Evolutionary conservation across 2,113 vertebrate genomes (phyloP).

Genomic region (Anthoscopus minutus): DNA sequence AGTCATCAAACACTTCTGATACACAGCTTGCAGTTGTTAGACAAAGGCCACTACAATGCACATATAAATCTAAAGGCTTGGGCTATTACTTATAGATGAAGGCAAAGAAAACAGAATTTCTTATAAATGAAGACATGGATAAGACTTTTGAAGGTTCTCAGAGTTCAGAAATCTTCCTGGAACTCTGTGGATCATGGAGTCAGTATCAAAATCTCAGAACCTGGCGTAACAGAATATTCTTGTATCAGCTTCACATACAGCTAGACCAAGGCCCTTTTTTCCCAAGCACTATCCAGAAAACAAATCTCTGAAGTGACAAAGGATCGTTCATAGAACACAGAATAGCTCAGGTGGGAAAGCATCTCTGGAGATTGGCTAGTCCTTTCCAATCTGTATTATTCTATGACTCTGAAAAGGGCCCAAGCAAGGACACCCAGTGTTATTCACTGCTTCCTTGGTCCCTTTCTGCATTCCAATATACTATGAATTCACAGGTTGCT

Average conservation of each 20-base stretch:
- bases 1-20: neutral
- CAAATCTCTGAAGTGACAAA: neutral
- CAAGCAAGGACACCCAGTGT: neutral
- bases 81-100: neutral
- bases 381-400: neutral
- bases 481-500: neutral
- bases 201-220: neutral
- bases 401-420: neutral
- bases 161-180: neutral
- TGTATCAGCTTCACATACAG: neutral
- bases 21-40: neutral
- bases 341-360: neutral
- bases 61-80: neutral
- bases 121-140: neutral
- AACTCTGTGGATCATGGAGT: neutral
- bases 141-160: neutral
- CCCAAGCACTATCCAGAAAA: neutral
- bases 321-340: rapidly evolving
- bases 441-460: neutral
- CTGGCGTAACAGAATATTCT: neutral
- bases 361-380: neutral
- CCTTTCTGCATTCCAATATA: neutral
- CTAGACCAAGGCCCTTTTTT: neutral
- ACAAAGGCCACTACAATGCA: neutral
- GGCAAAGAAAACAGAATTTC: neutral